phyloP scores from a whole-genome alignment of 2,797 vertebrate species.

The Ctenosaura bakeri region DNA sequence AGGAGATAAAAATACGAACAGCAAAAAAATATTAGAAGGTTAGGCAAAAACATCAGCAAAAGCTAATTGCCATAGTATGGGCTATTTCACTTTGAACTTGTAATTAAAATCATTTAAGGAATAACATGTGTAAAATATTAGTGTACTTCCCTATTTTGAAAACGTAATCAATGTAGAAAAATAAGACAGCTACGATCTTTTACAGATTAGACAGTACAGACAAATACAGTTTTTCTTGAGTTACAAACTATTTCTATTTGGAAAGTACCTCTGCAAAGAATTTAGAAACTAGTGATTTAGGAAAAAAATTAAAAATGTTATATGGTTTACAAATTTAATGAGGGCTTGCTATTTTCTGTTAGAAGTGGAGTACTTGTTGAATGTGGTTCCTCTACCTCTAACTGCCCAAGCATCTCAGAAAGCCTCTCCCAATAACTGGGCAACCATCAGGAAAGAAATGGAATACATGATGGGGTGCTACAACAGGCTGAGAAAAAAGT shows the following conservation, averaged over 20 bases:
- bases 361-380: neutral
- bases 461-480: neutral
- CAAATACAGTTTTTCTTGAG: neutral
- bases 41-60: neutral
- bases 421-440: neutral
- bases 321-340: neutral
- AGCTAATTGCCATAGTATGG: neutral
- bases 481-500: neutral
- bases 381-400: neutral
- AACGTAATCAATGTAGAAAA: neutral
- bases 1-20: neutral
- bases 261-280: neutral
- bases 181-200: neutral
- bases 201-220: neutral
- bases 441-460: neutral
- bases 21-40: neutral
- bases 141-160: neutral
- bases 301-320: neutral
- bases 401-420: neutral
- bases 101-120: neutral
- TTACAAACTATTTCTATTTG: neutral
- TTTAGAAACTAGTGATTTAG: neutral
- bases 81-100: neutral
- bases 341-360: neutral
- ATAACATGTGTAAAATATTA: neutral